phyloP scores from a whole-genome alignment of 2,888 invertebrate genomes.

The Balanococcus diminutus region DNA sequence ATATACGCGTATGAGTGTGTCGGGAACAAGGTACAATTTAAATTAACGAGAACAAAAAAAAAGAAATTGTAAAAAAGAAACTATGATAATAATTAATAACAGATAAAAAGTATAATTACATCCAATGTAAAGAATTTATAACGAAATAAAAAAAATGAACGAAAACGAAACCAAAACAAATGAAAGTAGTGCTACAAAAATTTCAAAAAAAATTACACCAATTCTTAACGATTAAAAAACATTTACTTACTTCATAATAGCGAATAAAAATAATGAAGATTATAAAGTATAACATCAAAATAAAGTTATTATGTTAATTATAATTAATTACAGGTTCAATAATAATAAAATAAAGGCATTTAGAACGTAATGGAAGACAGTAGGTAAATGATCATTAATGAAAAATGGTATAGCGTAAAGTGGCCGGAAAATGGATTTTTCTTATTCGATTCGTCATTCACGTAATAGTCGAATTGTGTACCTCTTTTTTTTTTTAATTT shows the following conservation, averaged over 20 bases:
- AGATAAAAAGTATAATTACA: slow-evolving; percentile 29
- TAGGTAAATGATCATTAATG: slow-evolving; percentile 48
- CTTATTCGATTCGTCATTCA: not conserved
- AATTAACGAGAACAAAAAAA: not conserved
- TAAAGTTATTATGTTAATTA: slow-evolving; percentile 42
- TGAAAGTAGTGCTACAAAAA: slow-evolving; percentile 44
- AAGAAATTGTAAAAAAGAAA: not conserved
- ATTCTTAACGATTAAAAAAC: slow-evolving; percentile 19
- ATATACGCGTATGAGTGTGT: not conserved
- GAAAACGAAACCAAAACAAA: not conserved
- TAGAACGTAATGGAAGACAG: slow-evolving; percentile 54
- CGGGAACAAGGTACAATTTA: not conserved
- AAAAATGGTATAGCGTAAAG: slow-evolving; percentile 11
- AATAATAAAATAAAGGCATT: slow-evolving; percentile 51
- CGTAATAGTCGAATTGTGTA: not conserved
- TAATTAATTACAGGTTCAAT: slow-evolving; percentile 39
- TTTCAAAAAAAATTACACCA: slow-evolving; percentile 31
- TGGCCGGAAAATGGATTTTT: slow-evolving; percentile 10
- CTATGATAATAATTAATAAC: slow-evolving; percentile 19
- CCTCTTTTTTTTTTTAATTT: not conserved
- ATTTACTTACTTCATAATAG: slow-evolving; percentile 15
- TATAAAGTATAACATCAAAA: slow-evolving; percentile 35
- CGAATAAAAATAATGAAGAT: slow-evolving; percentile 45
- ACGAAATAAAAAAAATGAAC: slow-evolving; percentile 27
- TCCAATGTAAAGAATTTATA: slow-evolving; percentile 17